Evolutionary conservation across 1,140 invertebrate species (phyloP).

Genomic region (Zaprionus taronus): DNA sequence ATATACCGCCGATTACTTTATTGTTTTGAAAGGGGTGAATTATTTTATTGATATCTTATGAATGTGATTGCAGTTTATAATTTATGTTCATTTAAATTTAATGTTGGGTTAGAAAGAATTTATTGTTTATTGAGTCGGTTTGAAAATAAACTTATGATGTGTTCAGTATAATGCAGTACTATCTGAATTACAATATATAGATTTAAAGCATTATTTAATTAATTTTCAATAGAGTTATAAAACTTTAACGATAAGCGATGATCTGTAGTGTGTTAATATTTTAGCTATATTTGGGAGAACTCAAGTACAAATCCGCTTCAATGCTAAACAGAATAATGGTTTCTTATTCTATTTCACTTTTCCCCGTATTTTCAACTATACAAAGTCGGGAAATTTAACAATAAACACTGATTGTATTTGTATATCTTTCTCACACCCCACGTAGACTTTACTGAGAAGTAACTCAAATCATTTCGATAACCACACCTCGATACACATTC

Average conservation of each 20-base stretch:
- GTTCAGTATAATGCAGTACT: too few relatives aligned
- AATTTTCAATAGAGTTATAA: too few relatives aligned
- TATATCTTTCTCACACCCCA: constrained; percentile 10
- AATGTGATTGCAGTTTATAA: not conserved
- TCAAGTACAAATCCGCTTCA: not conserved
- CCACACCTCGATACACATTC: constrained; percentile 4
- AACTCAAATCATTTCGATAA: constrained; percentile 31
- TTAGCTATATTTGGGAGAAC: not conserved
- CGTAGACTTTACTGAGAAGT: constrained; percentile 46
- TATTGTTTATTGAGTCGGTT: too few relatives aligned
- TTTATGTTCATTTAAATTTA: not conserved
- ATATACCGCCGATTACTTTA: not conserved
- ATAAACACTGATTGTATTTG: not conserved
- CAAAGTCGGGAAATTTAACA: not conserved
- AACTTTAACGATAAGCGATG: too few relatives aligned
- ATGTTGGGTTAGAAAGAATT: not conserved
- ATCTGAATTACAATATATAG: too few relatives aligned
- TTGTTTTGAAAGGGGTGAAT: not conserved
- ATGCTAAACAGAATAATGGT: not conserved
- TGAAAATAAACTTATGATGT: too few relatives aligned
- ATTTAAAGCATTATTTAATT: too few relatives aligned
- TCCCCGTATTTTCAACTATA: not conserved
- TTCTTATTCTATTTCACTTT: too few relatives aligned
- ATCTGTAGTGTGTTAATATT: too few relatives aligned
- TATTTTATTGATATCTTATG: not conserved